Conservation (phyloP, 2,113 vertebrate species). For the Saguinus midas region DNA sequence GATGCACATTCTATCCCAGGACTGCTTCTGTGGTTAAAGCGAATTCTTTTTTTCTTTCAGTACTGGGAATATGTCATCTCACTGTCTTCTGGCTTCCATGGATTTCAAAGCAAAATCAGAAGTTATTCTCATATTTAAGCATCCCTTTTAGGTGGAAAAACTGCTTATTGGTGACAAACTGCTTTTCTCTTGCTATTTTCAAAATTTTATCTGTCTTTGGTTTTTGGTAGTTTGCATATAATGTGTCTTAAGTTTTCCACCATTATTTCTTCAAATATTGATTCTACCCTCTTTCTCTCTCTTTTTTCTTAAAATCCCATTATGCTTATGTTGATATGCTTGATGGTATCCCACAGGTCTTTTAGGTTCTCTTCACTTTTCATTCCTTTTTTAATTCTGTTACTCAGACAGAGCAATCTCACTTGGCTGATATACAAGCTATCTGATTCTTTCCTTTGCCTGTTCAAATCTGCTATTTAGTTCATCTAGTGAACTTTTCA, state of each 20-base stretch:
- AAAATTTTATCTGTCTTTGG: not conserved
- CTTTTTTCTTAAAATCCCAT: not conserved
- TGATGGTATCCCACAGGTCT: not conserved
- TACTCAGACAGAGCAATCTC: not conserved
- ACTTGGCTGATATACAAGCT: not conserved
- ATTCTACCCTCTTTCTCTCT: not conserved
- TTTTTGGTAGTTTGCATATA: not conserved
- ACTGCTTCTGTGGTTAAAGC: not conserved
- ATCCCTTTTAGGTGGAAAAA: not conserved
- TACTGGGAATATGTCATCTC: not conserved
- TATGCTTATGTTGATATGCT: not conserved
- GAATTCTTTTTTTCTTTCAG: not conserved
- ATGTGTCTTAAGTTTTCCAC: not conserved
- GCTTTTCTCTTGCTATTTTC: not conserved
- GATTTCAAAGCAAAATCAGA: not conserved
- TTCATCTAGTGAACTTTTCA: not conserved
- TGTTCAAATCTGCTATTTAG: not conserved
- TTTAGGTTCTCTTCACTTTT: not conserved
- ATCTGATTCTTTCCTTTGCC: not conserved
- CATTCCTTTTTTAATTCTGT: not conserved
- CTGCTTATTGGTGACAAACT: not conserved
- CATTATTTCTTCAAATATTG: not conserved
- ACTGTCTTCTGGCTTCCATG: not conserved
- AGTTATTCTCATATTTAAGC: not conserved
- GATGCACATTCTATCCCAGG: not conserved